Evolutionary conservation across 2,888 invertebrate genomes (phyloP).

Genomic region (Xestia ashworthii): DNA sequence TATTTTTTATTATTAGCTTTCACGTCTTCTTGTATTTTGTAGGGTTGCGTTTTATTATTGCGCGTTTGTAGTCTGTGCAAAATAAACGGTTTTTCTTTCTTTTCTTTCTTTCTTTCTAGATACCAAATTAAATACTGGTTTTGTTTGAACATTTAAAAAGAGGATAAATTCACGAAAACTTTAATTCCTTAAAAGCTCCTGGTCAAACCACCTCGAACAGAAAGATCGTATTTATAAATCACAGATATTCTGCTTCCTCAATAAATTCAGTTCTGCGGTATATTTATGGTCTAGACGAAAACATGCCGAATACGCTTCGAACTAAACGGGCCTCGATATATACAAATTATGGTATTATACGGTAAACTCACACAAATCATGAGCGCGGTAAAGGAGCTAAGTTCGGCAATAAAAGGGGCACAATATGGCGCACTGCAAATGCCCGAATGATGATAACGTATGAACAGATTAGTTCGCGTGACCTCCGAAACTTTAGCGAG

Average conservation of each 20-base stretch:
- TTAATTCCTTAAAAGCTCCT: conserved; percentile 25
- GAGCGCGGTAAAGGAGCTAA: conserved; percentile 71
- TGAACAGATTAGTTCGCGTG: conserved; percentile 64
- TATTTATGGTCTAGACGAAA: conserved; percentile 59
- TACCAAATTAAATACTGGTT: not conserved
- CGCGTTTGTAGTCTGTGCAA: no score
- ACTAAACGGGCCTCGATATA: conserved; percentile 61
- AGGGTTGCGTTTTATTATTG: no score
- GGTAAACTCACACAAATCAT: conserved; percentile 77
- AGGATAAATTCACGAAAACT: not conserved
- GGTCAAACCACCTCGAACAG: conserved; percentile 22
- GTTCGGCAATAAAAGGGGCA: conserved; percentile 79
- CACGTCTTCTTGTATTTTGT: no score
- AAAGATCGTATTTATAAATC: conserved; percentile 46
- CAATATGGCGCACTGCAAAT: conserved; percentile 78
- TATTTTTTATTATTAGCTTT: no score
- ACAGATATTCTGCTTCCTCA: conserved; percentile 52
- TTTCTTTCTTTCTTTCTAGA: no score
- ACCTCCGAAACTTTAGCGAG: conserved; percentile 40
- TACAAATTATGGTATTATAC: conserved; percentile 64
- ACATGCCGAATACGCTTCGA: conserved; percentile 57
- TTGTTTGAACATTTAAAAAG: not conserved
- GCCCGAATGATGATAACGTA: conserved; percentile 78
- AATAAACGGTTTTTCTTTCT: no score
- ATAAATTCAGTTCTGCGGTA: conserved; percentile 57